A percentile compares a stretch with the other conserved stretches of the same genome.
These are phyloP conservation scores for Mandrillus leucophaeus DNA, from an alignment of 2,113 vertebrate species.

Conservation along the genomic window DNA sequence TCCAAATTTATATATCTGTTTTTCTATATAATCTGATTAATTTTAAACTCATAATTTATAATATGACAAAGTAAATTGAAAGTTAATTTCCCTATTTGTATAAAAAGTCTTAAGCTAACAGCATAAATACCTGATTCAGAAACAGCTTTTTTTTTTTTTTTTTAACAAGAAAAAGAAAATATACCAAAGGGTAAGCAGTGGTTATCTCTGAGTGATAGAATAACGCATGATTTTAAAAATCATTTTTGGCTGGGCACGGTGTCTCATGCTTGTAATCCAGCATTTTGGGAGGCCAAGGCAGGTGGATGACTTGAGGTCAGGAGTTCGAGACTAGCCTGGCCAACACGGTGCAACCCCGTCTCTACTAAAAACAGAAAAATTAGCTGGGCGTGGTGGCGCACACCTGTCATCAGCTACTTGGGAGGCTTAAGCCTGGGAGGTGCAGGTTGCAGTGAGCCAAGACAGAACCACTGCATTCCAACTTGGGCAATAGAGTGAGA, in stretches of 20 bases:
- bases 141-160: not conserved
- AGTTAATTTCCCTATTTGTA: not conserved
- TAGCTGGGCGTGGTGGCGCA: too few species aligned
- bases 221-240: not conserved
- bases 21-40: conserved; percentile 1
- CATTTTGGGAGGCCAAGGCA: too few species aligned
- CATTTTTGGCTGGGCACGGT: not conserved
- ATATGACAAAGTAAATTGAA: conserved; percentile 10
- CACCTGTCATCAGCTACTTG: too few species aligned
- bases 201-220: not conserved
- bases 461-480: too few species aligned
- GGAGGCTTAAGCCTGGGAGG: too few species aligned
- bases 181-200: not conserved
- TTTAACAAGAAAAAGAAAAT: not conserved
- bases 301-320: too few species aligned
- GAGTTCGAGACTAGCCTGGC: too few species aligned
- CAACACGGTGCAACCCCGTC: too few species aligned
- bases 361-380: too few species aligned
- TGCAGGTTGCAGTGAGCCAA: too few species aligned
- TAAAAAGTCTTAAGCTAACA: not conserved
- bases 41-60: conserved; percentile 16
- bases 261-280: too few species aligned
- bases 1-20: not conserved
- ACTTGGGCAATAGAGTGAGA: too few species aligned
- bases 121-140: not conserved